Percentiles rank a stretch among this genome's conserved stretches.
These are phyloP conservation scores for Drosophila funebris DNA, from an alignment of 1,140 invertebrate species.

Conservation along the genomic window DNA sequence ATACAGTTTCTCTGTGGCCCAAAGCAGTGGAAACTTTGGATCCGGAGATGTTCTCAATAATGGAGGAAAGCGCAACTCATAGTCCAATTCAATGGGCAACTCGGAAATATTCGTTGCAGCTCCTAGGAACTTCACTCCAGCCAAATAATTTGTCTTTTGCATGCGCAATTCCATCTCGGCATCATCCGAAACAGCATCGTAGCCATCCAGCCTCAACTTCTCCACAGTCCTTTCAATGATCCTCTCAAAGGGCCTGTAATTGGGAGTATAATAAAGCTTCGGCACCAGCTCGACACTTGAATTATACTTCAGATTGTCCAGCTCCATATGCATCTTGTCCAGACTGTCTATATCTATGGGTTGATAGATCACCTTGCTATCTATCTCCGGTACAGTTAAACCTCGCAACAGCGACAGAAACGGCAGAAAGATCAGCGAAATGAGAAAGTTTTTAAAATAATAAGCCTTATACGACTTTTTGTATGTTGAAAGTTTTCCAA, in stretches of 20 bases:
- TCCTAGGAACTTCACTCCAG: slow-evolving; percentile 6
- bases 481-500: slow-evolving; percentile 12
- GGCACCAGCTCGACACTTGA: not conserved
- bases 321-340: not conserved
- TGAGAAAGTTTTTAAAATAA: not conserved
- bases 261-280: slow-evolving; percentile 11
- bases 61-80: slow-evolving; percentile 18
- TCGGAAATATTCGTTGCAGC: not conserved
- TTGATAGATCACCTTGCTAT: not conserved
- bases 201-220: not conserved
- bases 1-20: slow-evolving; percentile 25
- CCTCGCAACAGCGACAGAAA: not conserved
- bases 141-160: not conserved
- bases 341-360: slow-evolving; percentile 6
- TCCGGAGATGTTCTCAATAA: not conserved
- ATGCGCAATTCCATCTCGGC: not conserved
- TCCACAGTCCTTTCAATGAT: not conserved
- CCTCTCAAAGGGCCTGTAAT: not conserved
- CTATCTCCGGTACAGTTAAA: not conserved
- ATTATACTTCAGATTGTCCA: not conserved
- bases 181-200: not conserved
- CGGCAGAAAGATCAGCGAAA: slow-evolving; percentile 11
- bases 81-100: slow-evolving; percentile 18
- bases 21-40: not conserved
- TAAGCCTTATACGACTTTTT: not conserved